phyloP scores from a whole-genome alignment of 2,888 invertebrate species.

The Pseudococcus longispinus region DNA sequence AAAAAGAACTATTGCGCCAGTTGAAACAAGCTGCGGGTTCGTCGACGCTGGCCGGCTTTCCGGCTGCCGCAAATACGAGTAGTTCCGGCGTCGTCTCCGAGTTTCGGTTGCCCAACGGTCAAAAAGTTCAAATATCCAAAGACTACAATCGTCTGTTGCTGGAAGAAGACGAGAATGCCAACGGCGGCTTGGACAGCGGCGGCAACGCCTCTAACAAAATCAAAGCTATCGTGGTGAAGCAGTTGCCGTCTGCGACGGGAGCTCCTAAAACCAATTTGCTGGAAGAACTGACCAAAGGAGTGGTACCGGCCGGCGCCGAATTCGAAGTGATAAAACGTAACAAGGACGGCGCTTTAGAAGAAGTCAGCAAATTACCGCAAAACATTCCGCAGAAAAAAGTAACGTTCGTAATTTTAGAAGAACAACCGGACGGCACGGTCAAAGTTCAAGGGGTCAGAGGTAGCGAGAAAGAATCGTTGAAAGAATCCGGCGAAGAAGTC shows the following conservation, averaged over 20 bases:
- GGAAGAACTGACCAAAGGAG: constrained; percentile 80
- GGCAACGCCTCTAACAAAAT: constrained; percentile 57
- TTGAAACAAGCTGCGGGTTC: constrained; percentile 14
- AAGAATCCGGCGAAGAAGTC: constrained; percentile 69
- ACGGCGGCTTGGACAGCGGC: background rate
- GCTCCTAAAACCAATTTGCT: constrained; percentile 67
- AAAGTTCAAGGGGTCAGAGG: constrained; percentile 86
- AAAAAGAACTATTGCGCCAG: constrained; percentile 18
- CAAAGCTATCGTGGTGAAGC: constrained; percentile 60
- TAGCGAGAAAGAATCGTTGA: constrained; percentile 73
- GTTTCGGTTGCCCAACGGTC: constrained; percentile 60
- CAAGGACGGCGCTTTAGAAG: constrained; percentile 75
- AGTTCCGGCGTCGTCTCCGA: constrained; percentile 58
- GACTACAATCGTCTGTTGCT: constrained; percentile 50
- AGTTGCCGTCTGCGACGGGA: constrained; percentile 60
- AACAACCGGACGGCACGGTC: constrained; percentile 83
- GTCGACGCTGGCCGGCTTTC: background rate
- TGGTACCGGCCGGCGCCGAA: constrained; percentile 79
- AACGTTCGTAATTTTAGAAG: constrained; percentile 84
- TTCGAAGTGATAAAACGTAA: constrained; percentile 82
- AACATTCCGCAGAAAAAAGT: constrained; percentile 78
- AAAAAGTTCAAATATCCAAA: constrained; percentile 60
- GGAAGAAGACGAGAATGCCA: background rate
- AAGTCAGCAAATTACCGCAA: constrained; percentile 69
- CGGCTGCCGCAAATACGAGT: background rate